Conservation (phyloP, 2,113 vertebrate species). For the Hippocampus mohnikei region DNA sequence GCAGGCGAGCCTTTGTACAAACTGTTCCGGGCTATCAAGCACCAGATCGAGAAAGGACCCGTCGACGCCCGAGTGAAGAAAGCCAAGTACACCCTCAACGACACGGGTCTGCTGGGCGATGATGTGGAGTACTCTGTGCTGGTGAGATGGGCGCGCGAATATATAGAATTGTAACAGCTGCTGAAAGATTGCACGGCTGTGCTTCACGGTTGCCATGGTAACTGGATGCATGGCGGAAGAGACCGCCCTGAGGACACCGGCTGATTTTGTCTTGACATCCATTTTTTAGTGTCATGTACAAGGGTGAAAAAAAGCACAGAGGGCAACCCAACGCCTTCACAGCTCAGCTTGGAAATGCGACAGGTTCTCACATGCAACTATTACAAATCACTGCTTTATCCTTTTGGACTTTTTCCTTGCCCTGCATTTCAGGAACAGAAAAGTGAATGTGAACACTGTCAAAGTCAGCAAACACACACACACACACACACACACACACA, state of each 20-base stretch:
- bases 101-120: constrained; percentile 90
- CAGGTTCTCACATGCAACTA: background rate
- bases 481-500: background rate
- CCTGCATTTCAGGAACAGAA: constrained; percentile 43
- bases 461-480: constrained; percentile 38
- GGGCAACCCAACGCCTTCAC: background rate
- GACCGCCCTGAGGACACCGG: constrained; percentile 34
- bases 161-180: constrained; percentile 20
- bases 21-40: constrained; percentile 97
- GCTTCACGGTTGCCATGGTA: constrained; percentile 53
- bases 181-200: constrained; percentile 32
- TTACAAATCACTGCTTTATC: background rate
- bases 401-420: constrained; percentile 24
- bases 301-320: constrained; percentile 23
- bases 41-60: constrained; percentile 96
- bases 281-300: constrained; percentile 60
- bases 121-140: constrained; percentile 88
- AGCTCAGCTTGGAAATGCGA: background rate
- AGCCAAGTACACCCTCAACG: constrained; percentile 97
- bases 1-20: constrained; percentile 95
- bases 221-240: constrained; percentile 9
- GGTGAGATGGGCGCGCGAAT: constrained; percentile 67
- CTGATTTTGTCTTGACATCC: constrained; percentile 62
- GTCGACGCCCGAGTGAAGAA: constrained; percentile 93
- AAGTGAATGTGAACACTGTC: constrained; percentile 55